Evolutionary conservation across 2,113 vertebrate species (phyloP).

Genomic region (Zingel zingel): DNA sequence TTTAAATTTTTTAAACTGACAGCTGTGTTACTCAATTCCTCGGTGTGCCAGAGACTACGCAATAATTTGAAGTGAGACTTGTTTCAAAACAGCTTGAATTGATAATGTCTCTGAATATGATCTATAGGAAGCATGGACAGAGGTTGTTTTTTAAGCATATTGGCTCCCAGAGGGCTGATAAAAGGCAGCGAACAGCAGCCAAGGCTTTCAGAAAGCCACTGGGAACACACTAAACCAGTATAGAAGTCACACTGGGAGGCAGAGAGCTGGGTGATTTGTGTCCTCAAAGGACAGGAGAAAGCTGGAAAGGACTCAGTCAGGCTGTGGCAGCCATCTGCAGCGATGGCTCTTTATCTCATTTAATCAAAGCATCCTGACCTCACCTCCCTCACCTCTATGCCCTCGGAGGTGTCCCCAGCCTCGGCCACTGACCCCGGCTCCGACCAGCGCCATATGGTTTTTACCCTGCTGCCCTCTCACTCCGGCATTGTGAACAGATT

Average conservation of each 20-base stretch:
- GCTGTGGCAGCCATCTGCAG: slow-evolving; percentile 65
- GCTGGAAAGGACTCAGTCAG: slow-evolving; percentile 20
- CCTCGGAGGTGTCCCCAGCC: slow-evolving; percentile 47
- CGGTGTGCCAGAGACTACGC: too few relatives aligned
- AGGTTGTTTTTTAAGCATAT: slow-evolving; percentile 6
- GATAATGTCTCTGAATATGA: slow-evolving; percentile 11
- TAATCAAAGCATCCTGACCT: slow-evolving; percentile 32
- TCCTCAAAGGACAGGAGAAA: slow-evolving; percentile 40
- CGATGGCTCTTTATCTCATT: not conserved
- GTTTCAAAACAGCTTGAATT: slow-evolving; percentile 2
- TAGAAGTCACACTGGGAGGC: slow-evolving; percentile 53
- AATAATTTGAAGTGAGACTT: not conserved
- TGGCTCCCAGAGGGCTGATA: slow-evolving; percentile 63
- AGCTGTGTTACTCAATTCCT: too few relatives aligned
- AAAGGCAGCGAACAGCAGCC: slow-evolving; percentile 52
- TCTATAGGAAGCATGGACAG: slow-evolving; percentile 23
- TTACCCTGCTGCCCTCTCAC: not conserved
- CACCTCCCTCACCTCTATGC: slow-evolving; percentile 44
- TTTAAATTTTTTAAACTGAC: not conserved
- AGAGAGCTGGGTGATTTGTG: slow-evolving; percentile 70
- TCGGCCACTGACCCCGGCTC: slow-evolving; percentile 39
- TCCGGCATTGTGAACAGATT: slow-evolving; percentile 43
- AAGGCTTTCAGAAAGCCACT: slow-evolving; percentile 56
- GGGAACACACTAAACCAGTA: slow-evolving; percentile 29
- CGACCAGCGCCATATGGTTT: slow-evolving; percentile 42